Evolutionary conservation across 2,113 vertebrate genomes (phyloP).

Genomic region (Syrmaticus mikado): DNA sequence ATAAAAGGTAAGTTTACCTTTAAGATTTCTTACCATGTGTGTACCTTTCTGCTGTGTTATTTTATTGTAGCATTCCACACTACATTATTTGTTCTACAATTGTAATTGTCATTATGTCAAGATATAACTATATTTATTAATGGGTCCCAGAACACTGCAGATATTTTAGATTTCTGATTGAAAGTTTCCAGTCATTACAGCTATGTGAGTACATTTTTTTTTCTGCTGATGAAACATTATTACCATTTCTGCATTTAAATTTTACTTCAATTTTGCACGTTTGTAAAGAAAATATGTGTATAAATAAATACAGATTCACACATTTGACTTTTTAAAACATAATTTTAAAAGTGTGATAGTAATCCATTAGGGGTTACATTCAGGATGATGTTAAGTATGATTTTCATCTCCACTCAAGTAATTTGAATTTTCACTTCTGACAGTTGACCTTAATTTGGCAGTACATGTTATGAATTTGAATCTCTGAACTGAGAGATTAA

Average conservation of each 20-base stretch:
- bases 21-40: background rate
- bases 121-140: constrained; percentile 50
- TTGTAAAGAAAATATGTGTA: background rate
- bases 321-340: constrained; percentile 11
- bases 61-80: background rate
- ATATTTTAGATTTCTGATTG: constrained; percentile 60
- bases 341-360: background rate
- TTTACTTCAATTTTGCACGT: background rate
- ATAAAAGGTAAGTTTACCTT: constrained; percentile 91
- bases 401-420: constrained; percentile 18
- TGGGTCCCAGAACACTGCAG: constrained; percentile 62
- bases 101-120: constrained; percentile 56
- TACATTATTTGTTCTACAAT: background rate
- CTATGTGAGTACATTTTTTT: background rate
- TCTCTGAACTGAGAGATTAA: constrained; percentile 19
- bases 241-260: constrained; percentile 3
- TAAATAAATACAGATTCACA: background rate
- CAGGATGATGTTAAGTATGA: background rate
- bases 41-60: background rate
- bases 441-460: constrained; percentile 16
- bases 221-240: background rate
- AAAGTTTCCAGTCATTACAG: constrained; percentile 3
- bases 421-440: constrained; percentile 22
- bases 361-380: constrained; percentile 19
- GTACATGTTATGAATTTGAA: background rate